These are phyloP conservation scores for Iguana delicatissima DNA, from an alignment of 2,797 vertebrate genomes.

Conservation along the genomic window DNA sequence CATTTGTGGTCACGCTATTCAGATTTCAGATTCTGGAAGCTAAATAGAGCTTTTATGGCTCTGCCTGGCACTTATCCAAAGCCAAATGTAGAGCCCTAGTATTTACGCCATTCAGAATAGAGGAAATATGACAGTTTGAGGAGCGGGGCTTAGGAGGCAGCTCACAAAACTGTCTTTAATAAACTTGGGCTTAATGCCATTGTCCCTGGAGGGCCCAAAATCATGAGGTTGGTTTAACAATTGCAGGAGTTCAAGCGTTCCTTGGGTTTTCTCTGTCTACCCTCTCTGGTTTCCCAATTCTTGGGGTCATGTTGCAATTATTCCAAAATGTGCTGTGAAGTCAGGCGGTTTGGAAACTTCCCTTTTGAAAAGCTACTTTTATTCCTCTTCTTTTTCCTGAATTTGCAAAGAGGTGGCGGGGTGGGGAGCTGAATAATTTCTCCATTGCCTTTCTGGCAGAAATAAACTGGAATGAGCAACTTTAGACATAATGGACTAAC, in stretches of 20 bases:
- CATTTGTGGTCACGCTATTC: conserved; percentile 4
- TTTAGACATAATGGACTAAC: background rate
- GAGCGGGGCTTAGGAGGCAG: conserved; percentile 31
- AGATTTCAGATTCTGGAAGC: conserved; percentile 34
- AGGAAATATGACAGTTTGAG: conserved; percentile 45
- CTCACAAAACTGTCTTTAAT: conserved; percentile 45
- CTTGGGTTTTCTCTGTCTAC: background rate
- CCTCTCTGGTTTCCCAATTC: conserved; percentile 16
- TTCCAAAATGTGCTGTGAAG: conserved; percentile 14
- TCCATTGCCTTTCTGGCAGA: background rate
- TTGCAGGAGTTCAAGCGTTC: conserved; percentile 15
- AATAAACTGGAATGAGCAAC: background rate
- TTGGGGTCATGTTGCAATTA: conserved; percentile 13
- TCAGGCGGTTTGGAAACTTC: background rate
- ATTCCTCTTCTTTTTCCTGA: background rate
- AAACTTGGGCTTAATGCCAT: conserved; percentile 45
- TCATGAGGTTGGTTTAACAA: conserved; percentile 32
- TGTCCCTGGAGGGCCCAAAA: conserved; percentile 26
- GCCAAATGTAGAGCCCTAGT: conserved; percentile 31
- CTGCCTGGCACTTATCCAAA: conserved; percentile 9
- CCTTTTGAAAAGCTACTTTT: background rate
- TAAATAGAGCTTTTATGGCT: conserved; percentile 40
- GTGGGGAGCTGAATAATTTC: background rate
- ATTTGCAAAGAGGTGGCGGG: background rate
- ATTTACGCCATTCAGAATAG: conserved; percentile 34